phyloP scores from a whole-genome alignment of 2,113 vertebrate species.

The Phoxinus phoxinus region DNA sequence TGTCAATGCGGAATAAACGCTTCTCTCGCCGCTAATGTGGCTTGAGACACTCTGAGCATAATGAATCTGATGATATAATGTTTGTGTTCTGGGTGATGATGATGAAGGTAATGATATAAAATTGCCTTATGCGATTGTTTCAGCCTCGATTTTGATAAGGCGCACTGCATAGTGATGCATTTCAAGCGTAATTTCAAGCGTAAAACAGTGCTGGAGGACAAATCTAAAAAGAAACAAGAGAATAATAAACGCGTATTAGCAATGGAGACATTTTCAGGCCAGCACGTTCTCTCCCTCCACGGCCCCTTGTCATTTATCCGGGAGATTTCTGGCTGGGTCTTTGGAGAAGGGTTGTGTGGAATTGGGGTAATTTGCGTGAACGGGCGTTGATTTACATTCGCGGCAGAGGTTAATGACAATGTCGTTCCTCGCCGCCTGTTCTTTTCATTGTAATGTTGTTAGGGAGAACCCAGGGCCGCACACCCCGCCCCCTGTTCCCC shows the following conservation, averaged over 20 bases:
- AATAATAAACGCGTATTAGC: constrained; percentile 43
- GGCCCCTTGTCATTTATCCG: constrained; percentile 66
- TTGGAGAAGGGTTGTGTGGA: constrained; percentile 71
- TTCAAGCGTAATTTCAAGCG: background rate
- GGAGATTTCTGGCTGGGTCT: constrained; percentile 52
- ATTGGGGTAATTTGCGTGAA: constrained; percentile 82
- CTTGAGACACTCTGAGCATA: constrained; percentile 22
- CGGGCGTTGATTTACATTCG: constrained; percentile 84
- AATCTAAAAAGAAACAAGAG: constrained; percentile 30
- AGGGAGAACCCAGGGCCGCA: constrained; percentile 69
- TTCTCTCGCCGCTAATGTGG: constrained; percentile 35
- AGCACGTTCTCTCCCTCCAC: background rate
- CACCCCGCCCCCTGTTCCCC: constrained; percentile 35
- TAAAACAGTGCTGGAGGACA: background rate
- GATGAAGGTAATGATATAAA: background rate
- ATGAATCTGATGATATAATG: constrained; percentile 34
- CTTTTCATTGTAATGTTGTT: constrained; percentile 84
- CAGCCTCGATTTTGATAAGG: background rate
- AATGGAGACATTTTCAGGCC: constrained; percentile 33
- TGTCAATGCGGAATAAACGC: constrained; percentile 74
- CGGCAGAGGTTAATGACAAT: constrained; percentile 87
- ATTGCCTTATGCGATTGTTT: constrained; percentile 22
- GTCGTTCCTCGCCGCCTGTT: constrained; percentile 82
- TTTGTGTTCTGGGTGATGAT: background rate
- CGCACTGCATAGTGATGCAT: background rate